These are phyloP conservation scores for Heteromyza rotundicornis DNA, from an alignment of 2,888 invertebrate species.

Conservation along the genomic window DNA sequence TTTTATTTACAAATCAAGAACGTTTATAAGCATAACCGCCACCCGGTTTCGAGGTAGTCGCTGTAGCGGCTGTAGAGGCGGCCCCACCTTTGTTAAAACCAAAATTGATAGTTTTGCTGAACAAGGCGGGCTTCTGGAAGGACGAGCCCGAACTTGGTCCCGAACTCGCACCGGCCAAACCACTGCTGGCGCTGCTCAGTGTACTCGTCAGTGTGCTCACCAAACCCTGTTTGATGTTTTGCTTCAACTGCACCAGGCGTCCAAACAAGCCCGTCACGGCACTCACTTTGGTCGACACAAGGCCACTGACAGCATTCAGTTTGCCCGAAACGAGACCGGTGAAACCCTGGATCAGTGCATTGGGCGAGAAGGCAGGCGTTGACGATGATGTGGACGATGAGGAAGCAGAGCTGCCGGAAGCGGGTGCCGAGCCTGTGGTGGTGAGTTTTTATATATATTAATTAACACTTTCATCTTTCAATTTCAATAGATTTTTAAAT, in stretches of 20 bases:
- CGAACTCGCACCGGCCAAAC: too few relatives aligned
- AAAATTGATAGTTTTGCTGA: neutral
- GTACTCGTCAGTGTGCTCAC: neutral
- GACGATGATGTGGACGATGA: neutral
- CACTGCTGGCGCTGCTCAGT: neutral
- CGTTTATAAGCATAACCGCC: neutral
- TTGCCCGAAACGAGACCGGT: neutral
- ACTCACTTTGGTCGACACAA: conserved; percentile 14
- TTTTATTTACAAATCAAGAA: neutral
- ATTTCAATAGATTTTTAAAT: neutral
- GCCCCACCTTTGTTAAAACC: neutral
- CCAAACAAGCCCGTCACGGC: conserved; percentile 8
- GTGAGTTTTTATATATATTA: neutral
- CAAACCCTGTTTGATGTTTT: neutral
- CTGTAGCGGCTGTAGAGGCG: neutral
- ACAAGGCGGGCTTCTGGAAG: neutral
- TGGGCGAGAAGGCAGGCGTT: neutral
- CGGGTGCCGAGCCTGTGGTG: neutral
- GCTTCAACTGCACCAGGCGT: conserved; percentile 11
- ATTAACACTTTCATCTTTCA: neutral
- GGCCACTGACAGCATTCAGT: conserved; percentile 12
- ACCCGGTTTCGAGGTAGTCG: neutral
- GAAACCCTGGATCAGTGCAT: conserved; percentile 8
- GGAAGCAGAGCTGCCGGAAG: neutral
- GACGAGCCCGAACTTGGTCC: too few relatives aligned